Conservation (phyloP, 2,797 vertebrate genomes). For the Pseudomugil gertrudae region DNA sequence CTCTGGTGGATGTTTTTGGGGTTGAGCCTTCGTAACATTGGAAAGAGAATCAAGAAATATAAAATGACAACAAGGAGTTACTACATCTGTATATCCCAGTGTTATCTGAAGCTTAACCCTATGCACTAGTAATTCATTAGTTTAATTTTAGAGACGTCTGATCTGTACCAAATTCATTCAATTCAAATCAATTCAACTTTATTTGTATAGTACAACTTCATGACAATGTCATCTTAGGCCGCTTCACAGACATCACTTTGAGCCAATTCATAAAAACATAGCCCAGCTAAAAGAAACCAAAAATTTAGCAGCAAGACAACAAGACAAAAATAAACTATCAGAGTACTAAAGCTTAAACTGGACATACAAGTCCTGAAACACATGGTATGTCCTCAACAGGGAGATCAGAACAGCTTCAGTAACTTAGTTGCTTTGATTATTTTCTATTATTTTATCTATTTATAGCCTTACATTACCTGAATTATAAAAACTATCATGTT, state of each 20-base stretch:
- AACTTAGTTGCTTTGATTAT: not conserved
- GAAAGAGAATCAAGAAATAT: not conserved
- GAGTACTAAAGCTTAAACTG: not conserved
- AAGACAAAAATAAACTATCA: not conserved
- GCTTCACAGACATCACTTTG: too few species aligned
- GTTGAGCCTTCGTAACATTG: slow-evolving; percentile 81
- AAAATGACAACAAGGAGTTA: not conserved
- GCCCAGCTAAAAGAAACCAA: too few species aligned
- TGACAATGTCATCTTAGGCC: too few species aligned
- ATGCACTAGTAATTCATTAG: too few species aligned
- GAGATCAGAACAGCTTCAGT: not conserved
- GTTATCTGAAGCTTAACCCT: not conserved
- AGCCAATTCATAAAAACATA: too few species aligned
- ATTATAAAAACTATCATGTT: not conserved
- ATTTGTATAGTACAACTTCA: too few species aligned
- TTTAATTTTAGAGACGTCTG: too few species aligned
- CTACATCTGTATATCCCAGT: not conserved
- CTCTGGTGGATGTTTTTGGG: slow-evolving; percentile 94
- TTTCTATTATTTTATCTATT: not conserved
- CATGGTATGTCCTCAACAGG: too few species aligned
- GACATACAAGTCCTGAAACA: too few species aligned
- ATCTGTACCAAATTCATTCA: too few species aligned
- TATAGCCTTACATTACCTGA: not conserved
- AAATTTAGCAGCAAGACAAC: too few species aligned
- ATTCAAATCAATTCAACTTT: too few species aligned